Evolutionary conservation across 2,888 invertebrate species (phyloP), one percentile per base, ranked within the genome.

Genomic region (Yponomeuta malinellus): DNA sequence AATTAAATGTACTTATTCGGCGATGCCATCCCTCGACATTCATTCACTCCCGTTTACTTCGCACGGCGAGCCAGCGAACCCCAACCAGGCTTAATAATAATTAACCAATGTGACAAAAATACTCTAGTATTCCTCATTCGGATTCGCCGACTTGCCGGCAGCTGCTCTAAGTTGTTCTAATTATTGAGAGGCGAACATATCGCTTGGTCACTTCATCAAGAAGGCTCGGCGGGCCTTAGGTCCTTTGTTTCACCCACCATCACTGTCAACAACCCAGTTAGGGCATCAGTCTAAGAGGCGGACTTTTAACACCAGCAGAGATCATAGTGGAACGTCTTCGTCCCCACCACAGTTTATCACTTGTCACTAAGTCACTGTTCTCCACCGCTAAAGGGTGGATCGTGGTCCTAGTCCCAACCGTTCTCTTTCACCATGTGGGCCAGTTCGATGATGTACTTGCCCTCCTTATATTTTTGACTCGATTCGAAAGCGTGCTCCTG

Each of bases 361-460:
- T 10, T 70, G 63, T 63, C 15, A 69, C 23, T 15, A 69, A 63
- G 31, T 70, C 70, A 70, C 70, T 63, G 23, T n/a, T 52, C n/a
- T 63, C 63, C 63, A 70, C 70, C 37, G 78, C 73, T 74, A 71
- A 67, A 75, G 74, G 75, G 74, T 70, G 74, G 71, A 73, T 71
- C 82, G 67, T 70, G 72, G 79, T 78, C 79, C 95, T 95, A 96
- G 93, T 99, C 99, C 99, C 99, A 99, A 80, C 99, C 99, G 94
- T 99, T 99, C 93, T 99, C 99, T 89, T 99, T 99, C 92, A 99
- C 99, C 99, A 99, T 99, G 93, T 99, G 99, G 77, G 99, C 99
- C 92, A 99, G 94, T 93, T 99, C 99, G 86, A 99, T 99, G 89
- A 99, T 99, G 94, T 97, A 99, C 94, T 99, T 99, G 83, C 99